These are phyloP conservation scores for Nomada flava DNA, from an alignment of 2,888 invertebrate species.

Conservation along the genomic window DNA sequence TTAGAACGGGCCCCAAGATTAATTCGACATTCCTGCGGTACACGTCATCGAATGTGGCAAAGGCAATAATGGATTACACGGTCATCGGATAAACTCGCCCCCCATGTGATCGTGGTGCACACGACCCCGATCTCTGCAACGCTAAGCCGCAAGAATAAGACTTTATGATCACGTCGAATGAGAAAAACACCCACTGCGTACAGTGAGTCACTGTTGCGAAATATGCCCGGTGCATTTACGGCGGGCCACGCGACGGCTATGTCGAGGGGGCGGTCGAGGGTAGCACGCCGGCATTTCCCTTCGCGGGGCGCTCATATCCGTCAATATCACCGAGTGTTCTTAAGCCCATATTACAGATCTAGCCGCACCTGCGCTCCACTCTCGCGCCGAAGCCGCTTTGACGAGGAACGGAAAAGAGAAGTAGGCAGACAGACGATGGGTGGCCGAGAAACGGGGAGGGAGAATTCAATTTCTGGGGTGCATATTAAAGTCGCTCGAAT, in stretches of 20 bases:
- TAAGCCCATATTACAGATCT: constrained; percentile 71
- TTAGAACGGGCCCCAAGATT: constrained; percentile 60
- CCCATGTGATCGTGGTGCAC: constrained; percentile 47
- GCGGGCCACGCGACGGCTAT: neutral
- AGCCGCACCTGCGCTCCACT: constrained; percentile 69
- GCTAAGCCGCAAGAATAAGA: constrained; percentile 72
- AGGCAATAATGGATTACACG: constrained; percentile 76
- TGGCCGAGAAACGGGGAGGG: constrained; percentile 27
- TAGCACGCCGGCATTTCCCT: constrained; percentile 46
- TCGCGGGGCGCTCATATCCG: constrained; percentile 65
- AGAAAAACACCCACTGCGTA: constrained; percentile 71
- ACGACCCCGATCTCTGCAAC: constrained; percentile 24
- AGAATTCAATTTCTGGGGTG: constrained; percentile 77
- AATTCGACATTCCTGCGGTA: constrained; percentile 68
- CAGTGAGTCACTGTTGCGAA: constrained; percentile 59
- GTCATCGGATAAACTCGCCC: constrained; percentile 74
- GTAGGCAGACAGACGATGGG: constrained; percentile 12
- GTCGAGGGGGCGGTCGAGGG: constrained; percentile 16
- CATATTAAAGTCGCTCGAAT: constrained; percentile 76
- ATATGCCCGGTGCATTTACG: constrained; percentile 36
- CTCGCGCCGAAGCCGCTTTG: constrained; percentile 55
- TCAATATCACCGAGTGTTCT: constrained; percentile 72
- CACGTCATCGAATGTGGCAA: constrained; percentile 69
- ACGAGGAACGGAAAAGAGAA: constrained; percentile 28
- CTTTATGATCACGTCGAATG: constrained; percentile 72